A percentile compares a stretch with the other conserved stretches of the same genome.
phyloP scores from a whole-genome alignment of 2,797 vertebrate genomes.

The Falco naumanni region DNA sequence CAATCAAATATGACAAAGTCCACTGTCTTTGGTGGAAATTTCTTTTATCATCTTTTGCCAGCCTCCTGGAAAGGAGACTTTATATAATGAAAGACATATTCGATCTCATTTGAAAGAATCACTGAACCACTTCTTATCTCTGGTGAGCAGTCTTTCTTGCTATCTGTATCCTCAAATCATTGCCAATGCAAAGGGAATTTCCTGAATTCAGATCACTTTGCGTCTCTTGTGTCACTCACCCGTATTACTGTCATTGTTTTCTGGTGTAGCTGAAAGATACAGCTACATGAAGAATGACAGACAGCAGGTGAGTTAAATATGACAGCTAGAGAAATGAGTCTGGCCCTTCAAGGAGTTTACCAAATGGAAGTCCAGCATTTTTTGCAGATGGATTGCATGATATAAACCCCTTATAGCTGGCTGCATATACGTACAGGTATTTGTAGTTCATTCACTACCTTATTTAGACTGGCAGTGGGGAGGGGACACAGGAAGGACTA shows the following conservation, averaged over 20 bases:
- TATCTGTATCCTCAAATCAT: neutral
- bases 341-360: neutral
- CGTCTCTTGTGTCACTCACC: neutral
- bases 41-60: neutral
- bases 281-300: neutral
- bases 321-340: neutral
- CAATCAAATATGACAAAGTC: constrained; percentile 42
- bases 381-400: neutral
- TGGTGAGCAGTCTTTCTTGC: neutral
- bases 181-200: neutral
- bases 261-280: neutral
- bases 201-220: neutral
- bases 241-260: neutral
- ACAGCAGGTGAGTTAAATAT: neutral
- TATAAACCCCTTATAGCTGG: neutral
- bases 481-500: neutral
- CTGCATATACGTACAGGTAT: neutral
- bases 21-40: constrained; percentile 15
- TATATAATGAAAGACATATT: neutral
- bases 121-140: neutral
- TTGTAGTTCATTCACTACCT: neutral
- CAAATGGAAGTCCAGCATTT: neutral
- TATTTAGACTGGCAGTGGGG: neutral
- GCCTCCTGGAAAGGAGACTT: neutral
- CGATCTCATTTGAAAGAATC: neutral